Evolutionary conservation across 2,888 invertebrate genomes (phyloP), one percentile per base, ranked within the genome.

Genomic region (Brenthis ino): DNA sequence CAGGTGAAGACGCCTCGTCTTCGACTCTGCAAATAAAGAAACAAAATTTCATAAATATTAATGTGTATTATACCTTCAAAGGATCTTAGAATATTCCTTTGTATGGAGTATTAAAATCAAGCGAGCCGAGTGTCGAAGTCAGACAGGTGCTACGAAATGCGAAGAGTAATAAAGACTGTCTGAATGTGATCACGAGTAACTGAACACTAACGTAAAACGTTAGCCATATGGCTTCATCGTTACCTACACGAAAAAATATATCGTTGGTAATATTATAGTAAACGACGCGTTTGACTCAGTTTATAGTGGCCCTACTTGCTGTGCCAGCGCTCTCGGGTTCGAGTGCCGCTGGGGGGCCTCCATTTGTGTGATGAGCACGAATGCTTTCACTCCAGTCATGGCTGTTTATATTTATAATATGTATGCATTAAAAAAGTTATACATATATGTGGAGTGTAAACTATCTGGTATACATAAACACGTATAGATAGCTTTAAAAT

Each of bases 1-100:
- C 85, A 63, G 91, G 92, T 65, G 91, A 91, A 65, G 87, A 80
- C 64, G 86, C 86, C 67, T 87, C 91, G 76, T 91, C 91, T 75
- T 92, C 91, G 70, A 89, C 88, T 84, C 92, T 93, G 90, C 51
- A 87, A 87, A 77, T 81, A 82, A 80, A 61, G 72, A 76, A 76
- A 77, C 75, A 76, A 50, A 61, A 48, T n/a, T 50, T 56, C 28
- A 55, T 54, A 14, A 61, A 28, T 37, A 50, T 16, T 50, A 37
- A 47, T 67, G 37, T 64, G 53, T 53, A 28, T 28, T 16, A 48
- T 11, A 43, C 37, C 37, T 11, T 48, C 48, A 48, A 58, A 58
- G 11, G 24, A 48, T 11, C 3, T 16, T 24, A 24, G 14, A 24
- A 13, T 20, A 48, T 24, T 16, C 14, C 20, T 47, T 14, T 24